Conservation (phyloP, 2,888 invertebrate genomes). For the Odontomyia ornata region DNA sequence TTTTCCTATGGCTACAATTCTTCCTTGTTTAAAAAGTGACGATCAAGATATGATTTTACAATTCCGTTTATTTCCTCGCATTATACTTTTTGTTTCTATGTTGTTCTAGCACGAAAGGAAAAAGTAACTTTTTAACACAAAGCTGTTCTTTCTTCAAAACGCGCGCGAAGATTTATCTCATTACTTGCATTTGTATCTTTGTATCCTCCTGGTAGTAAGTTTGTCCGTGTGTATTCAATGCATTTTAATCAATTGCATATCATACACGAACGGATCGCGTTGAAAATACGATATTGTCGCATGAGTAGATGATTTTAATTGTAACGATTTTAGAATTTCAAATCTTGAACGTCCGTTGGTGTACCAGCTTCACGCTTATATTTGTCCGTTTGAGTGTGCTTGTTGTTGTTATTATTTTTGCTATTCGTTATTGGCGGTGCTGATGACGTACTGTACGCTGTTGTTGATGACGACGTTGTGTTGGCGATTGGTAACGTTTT, state of each 20-base stretch:
- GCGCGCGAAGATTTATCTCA: background rate
- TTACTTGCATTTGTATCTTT: background rate
- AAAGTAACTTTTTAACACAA: too few species aligned
- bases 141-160: background rate
- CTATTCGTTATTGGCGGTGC: constrained; percentile 48
- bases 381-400: constrained; percentile 64
- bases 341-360: constrained; percentile 86
- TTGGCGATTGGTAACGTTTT: constrained; percentile 59
- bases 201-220: background rate
- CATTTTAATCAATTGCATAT: background rate
- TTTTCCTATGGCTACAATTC: too few species aligned
- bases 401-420: background rate
- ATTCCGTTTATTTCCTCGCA: too few species aligned
- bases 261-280: background rate
- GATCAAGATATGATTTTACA: too few species aligned
- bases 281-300: background rate
- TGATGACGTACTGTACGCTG: constrained; percentile 48
- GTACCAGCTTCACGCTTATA: constrained; percentile 80
- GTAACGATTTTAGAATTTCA: constrained; percentile 72
- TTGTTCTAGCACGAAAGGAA: too few species aligned
- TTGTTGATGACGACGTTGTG: constrained; percentile 57
- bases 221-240: background rate
- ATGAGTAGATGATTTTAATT: background rate
- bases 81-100: too few species aligned
- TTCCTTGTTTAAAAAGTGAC: too few species aligned